Evolutionary conservation across 23 tunicate genomes (phyloP).

Genomic region (Halocynthia roretzi): DNA sequence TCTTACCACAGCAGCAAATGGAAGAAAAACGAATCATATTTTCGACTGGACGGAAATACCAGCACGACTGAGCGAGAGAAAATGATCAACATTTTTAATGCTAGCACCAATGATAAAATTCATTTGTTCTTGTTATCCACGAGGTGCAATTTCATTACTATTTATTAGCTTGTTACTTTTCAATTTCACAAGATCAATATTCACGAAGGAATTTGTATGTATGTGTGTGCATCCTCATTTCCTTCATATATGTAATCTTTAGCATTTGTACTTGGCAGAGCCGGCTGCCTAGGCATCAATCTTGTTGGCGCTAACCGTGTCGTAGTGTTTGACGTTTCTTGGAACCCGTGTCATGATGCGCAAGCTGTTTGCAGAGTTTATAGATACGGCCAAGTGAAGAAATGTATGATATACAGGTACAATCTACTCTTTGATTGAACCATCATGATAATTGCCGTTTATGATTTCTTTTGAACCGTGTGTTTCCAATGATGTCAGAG

Average conservation of each 20-base stretch:
- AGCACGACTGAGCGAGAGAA: constrained; percentile 84
- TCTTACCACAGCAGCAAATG: constrained; percentile 42
- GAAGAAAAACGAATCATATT: constrained; percentile 75
- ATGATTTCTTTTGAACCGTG: too few species aligned
- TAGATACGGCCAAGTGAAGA: constrained; percentile 88
- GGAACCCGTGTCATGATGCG: constrained; percentile 99
- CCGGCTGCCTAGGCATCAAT: constrained; percentile 97
- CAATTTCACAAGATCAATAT: background rate
- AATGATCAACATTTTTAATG: constrained; percentile 76
- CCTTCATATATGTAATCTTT: background rate
- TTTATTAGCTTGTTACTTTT: background rate
- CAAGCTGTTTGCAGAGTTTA: constrained; percentile 99
- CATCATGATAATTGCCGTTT: too few species aligned
- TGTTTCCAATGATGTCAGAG: too few species aligned
- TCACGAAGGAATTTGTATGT: background rate
- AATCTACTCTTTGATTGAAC: background rate
- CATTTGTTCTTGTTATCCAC: constrained; percentile 79
- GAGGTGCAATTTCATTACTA: constrained; percentile 30
- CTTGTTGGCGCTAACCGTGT: constrained; percentile 97
- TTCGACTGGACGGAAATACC: constrained; percentile 92
- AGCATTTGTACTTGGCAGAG: constrained; percentile 28
- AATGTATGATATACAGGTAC: constrained; percentile 81
- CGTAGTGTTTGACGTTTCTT: constrained; percentile 86
- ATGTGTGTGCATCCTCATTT: background rate
- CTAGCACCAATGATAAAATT: constrained; percentile 31